Evolutionary conservation across 37 sponge, comb jelly and placozoan genomes (phyloP), one percentile per base, ranked within the genome.

Genomic region (Theonella swinhoei): DNA sequence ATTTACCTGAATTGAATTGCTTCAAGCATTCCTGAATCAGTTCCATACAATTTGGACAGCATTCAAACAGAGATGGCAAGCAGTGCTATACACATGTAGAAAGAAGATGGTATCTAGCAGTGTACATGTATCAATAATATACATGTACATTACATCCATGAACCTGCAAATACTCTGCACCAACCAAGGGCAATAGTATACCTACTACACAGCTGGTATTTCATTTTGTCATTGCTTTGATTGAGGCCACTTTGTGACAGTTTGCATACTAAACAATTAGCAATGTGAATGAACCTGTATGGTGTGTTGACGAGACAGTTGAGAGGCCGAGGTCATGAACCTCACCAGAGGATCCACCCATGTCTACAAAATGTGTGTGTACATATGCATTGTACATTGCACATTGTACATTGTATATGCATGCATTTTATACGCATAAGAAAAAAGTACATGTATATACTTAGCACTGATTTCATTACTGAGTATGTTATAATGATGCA

Each of bases 341-440:
- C 39, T 32, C 62, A 91, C 28, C 39, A 87, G 5, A 24, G 88
- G 70, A 43, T 67, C 24, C 40, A 91, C 61, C 92, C 92, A 91
- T 1, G 58, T 75, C 92, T 91, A 42, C 54, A 31, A 19, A 39
- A 5, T 35, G 17, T 17, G 3, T 4, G n/a, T n/a, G n/a, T n/a
- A n/a, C n/a, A n/a, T n/a, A n/a, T n/a, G n/a, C n/a, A n/a, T n/a
- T n/a, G n/a, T n/a, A n/a, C n/a, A n/a, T n/a, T n/a, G n/a, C n/a
- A n/a, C n/a, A n/a, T n/a, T n/a, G n/a, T n/a, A n/a, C n/a, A n/a
- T n/a, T n/a, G n/a, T n/a, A n/a, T n/a, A n/a, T n/a, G n/a, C n/a
- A n/a, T n/a, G n/a, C n/a, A n/a, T n/a, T n/a, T n/a, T n/a, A n/a
- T n/a, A n/a, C n/a, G n/a, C n/a, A n/a, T n/a, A n/a, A n/a, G n/a